A percentile compares a stretch with the other conserved stretches of the same genome.
phyloP scores from a whole-genome alignment of 2,113 vertebrate species.

The Macquaria australasica region DNA sequence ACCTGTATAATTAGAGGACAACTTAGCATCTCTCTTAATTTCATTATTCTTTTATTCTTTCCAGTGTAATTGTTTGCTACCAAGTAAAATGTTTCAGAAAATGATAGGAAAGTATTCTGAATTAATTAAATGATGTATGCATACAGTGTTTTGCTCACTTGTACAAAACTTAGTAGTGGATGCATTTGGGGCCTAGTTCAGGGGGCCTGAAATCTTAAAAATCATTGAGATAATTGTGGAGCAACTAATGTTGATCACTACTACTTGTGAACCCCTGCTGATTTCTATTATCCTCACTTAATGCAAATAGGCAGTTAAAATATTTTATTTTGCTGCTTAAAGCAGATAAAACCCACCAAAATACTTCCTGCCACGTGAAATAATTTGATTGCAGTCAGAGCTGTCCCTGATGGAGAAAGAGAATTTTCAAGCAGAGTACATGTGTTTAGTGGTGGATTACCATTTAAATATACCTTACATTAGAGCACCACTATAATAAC shows the following conservation, averaged over 20 bases:
- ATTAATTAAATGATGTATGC: no score
- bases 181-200: no score
- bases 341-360: neutral
- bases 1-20: neutral
- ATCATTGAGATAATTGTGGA: neutral
- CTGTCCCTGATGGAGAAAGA: constrained; percentile 12
- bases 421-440: constrained; percentile 28
- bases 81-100: no score
- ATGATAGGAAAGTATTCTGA: no score
- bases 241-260: neutral
- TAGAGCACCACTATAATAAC: constrained; percentile 42
- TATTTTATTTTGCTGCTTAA: constrained; percentile 2
- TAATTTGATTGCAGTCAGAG: constrained; percentile 4
- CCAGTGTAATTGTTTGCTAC: no score
- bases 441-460: constrained; percentile 47
- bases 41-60: neutral
- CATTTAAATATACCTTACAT: constrained; percentile 66
- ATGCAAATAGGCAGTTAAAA: neutral
- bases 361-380: constrained; percentile 11
- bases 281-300: neutral
- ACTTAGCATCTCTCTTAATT: neutral
- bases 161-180: no score
- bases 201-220: neutral
- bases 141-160: no score
- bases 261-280: neutral